Conservation (phyloP, 1,140 invertebrate genomes). For the Archivesica marissinica region DNA sequence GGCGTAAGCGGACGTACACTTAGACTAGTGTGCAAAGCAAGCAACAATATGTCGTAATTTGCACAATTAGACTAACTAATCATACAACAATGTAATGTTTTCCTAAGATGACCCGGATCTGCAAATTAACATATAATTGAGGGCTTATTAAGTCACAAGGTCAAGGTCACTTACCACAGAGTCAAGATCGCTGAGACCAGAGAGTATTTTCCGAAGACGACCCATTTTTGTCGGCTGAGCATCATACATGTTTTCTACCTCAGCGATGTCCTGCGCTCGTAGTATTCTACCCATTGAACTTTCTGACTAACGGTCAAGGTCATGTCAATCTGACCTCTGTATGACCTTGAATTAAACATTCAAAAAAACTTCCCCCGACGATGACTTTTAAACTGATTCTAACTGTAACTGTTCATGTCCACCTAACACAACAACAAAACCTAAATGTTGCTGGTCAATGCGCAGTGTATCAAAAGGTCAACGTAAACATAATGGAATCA, state of each 20-base stretch:
- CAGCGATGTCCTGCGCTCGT: constrained; percentile 45
- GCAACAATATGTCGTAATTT: too few relatives aligned
- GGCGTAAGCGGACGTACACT: too few relatives aligned
- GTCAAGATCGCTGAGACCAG: constrained; percentile 57
- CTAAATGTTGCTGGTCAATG: too few relatives aligned
- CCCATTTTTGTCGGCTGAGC: constrained; percentile 57
- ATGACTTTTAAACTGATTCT: too few relatives aligned
- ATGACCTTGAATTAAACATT: constrained; percentile 45
- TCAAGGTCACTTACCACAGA: constrained; percentile 52
- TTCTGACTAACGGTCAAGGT: constrained; percentile 38
- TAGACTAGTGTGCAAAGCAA: too few relatives aligned
- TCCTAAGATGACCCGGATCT: too few relatives aligned
- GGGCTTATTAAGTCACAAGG: not conserved
- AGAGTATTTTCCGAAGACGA: constrained; percentile 58
- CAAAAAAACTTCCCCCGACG: not conserved
- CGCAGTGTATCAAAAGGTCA: too few relatives aligned
- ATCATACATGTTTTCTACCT: constrained; percentile 64
- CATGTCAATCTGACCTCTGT: constrained; percentile 48
- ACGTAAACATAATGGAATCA: too few relatives aligned
- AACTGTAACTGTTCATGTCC: constrained; percentile 10
- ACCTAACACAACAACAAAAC: too few relatives aligned
- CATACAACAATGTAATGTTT: too few relatives aligned
- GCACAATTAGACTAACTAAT: too few relatives aligned
- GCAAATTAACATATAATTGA: too few relatives aligned
- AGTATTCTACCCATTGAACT: constrained; percentile 62